Evolutionary conservation across 1,140 invertebrate species (phyloP).

Genomic region (Sitobion miscanthi): DNA sequence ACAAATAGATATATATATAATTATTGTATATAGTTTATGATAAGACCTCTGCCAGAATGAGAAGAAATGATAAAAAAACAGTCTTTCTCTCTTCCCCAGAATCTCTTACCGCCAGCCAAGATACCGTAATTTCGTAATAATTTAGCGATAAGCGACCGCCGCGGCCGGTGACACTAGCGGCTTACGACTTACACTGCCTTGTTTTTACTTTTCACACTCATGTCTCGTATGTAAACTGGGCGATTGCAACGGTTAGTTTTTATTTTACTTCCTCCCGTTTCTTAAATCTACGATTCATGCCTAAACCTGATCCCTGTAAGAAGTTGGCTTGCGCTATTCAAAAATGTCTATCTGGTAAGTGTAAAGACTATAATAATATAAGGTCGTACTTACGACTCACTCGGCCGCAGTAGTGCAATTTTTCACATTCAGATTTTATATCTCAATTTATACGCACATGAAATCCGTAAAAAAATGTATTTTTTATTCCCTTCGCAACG

Average conservation of each 20-base stretch:
- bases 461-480: not conserved
- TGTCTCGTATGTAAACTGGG: not conserved
- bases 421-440: not conserved
- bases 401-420: not conserved
- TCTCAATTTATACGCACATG: not conserved
- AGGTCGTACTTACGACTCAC: not conserved
- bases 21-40: no score
- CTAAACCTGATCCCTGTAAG: slow-evolving; percentile 75
- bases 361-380: slow-evolving; percentile 29
- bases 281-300: not conserved
- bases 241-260: not conserved
- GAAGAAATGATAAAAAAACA: no score
- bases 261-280: not conserved
- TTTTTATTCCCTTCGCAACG: not conserved
- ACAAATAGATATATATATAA: no score
- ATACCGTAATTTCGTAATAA: not conserved
- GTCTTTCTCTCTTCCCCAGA: no score
- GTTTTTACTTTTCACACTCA: no score
- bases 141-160: not conserved
- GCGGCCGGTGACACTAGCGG: not conserved
- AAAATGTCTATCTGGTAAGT: slow-evolving; percentile 76
- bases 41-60: no score
- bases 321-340: slow-evolving; percentile 76
- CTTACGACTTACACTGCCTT: not conserved
- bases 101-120: no score